phyloP scores from a whole-genome alignment of 2,888 invertebrate species.

The Dynastes grantii region DNA sequence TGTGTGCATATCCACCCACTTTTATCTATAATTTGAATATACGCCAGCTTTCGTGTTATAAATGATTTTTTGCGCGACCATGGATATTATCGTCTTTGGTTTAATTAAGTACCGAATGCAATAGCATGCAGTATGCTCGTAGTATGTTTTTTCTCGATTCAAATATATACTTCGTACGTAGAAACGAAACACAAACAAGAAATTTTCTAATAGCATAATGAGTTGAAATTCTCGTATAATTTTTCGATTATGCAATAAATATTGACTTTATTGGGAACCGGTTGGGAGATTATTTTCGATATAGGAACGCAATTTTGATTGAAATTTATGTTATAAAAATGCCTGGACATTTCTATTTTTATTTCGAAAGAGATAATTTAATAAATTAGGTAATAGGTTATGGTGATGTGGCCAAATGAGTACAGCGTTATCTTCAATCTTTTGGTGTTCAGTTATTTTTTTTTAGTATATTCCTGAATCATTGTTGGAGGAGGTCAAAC shows the following conservation, averaged over 20 bases:
- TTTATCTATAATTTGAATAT: constrained; percentile 18
- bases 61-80: constrained; percentile 7
- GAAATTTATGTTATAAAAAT: neutral
- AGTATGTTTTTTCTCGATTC: no score
- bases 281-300: constrained; percentile 9
- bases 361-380: neutral
- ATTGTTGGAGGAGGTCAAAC: no score
- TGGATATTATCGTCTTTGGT: constrained; percentile 10
- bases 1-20: neutral
- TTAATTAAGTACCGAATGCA: neutral
- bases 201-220: neutral
- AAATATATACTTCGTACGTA: no score
- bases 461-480: no score
- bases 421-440: no score
- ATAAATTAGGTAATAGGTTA: no score
- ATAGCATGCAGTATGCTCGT: neutral
- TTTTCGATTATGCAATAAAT: constrained; percentile 16
- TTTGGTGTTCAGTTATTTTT: no score
- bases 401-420: no score
- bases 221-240: constrained; percentile 17
- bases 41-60: constrained; percentile 7
- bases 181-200: no score
- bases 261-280: neutral
- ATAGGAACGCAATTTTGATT: constrained; percentile 4
- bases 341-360: neutral